These are phyloP conservation scores for Leptinotarsa defecta DNA, from an alignment of 1,140 invertebrate genomes.

Conservation along the genomic window DNA sequence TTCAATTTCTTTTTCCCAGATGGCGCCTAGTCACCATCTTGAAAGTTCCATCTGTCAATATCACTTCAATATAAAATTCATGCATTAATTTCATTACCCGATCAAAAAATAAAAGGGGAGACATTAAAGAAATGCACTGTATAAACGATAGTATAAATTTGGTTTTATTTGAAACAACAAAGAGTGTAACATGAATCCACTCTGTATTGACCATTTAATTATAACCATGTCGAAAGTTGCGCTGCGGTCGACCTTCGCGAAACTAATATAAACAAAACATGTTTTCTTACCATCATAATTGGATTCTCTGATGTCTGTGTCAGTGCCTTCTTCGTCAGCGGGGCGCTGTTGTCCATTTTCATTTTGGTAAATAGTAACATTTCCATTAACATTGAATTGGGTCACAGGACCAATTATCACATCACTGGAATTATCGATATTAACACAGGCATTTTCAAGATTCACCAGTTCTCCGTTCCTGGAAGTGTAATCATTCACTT, in stretches of 20 bases:
- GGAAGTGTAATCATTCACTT: not conserved
- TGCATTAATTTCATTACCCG: too few species aligned
- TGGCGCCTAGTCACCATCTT: too few species aligned
- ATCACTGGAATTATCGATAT: conserved; percentile 25
- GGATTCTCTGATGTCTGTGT: not conserved
- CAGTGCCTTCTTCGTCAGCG: not conserved
- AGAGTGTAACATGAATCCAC: too few species aligned
- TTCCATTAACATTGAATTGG: conserved; percentile 26
- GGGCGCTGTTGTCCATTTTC: not conserved
- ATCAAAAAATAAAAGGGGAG: too few species aligned
- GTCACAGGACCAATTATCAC: conserved; percentile 27
- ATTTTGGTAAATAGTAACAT: conserved; percentile 16
- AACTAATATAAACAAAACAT: not conserved
- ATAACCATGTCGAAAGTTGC: not conserved
- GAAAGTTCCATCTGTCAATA: too few species aligned
- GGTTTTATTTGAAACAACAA: too few species aligned
- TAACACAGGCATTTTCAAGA: conserved; percentile 22
- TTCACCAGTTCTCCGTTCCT: conserved; percentile 16
- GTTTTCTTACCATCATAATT: not conserved
- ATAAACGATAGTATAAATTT: too few species aligned
- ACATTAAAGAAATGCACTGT: too few species aligned
- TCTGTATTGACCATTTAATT: not conserved
- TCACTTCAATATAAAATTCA: too few species aligned
- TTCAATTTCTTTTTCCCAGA: too few species aligned
- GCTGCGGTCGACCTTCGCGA: not conserved